Evolutionary conservation across 2,888 invertebrate genomes (phyloP).

Genomic region (Notodonta ziczac): DNA sequence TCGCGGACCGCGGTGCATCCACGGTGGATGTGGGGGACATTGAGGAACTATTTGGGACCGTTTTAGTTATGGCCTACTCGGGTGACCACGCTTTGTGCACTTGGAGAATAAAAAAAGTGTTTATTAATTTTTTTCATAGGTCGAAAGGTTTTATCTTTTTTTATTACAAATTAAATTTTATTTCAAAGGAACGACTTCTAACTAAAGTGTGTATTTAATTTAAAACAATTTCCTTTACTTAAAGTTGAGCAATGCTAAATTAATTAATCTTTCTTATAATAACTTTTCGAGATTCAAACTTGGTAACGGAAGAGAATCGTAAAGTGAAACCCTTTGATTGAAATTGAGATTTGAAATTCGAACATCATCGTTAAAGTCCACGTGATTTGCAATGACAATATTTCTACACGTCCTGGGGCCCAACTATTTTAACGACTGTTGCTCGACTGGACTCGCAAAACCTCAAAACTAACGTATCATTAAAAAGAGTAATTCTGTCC

Average conservation of each 20-base stretch:
- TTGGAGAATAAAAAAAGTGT: background rate
- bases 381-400: background rate
- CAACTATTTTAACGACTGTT: no score
- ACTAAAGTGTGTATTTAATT: slow-evolving; percentile 19
- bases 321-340: slow-evolving; percentile 21
- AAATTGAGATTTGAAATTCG: slow-evolving; percentile 24
- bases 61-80: slow-evolving; percentile 36
- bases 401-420: background rate
- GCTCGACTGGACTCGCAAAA: no score
- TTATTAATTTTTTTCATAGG: no score
- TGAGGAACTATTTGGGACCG: slow-evolving; percentile 44
- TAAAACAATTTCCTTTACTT: slow-evolving; percentile 34
- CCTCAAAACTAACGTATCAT: no score
- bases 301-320: slow-evolving; percentile 24
- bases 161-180: background rate
- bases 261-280: slow-evolving; percentile 43
- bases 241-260: slow-evolving; percentile 32
- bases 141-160: no score
- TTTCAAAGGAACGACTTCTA: background rate
- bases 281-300: slow-evolving; percentile 34
- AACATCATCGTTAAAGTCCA: background rate
- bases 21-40: slow-evolving; percentile 44
- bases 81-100: slow-evolving; percentile 28
- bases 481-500: no score
- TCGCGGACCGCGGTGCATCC: slow-evolving; percentile 46